A percentile compares a stretch with the other conserved stretches of the same genome.
phyloP scores from a whole-genome alignment of 2,113 vertebrate genomes.

The Calidris pygmaea region DNA sequence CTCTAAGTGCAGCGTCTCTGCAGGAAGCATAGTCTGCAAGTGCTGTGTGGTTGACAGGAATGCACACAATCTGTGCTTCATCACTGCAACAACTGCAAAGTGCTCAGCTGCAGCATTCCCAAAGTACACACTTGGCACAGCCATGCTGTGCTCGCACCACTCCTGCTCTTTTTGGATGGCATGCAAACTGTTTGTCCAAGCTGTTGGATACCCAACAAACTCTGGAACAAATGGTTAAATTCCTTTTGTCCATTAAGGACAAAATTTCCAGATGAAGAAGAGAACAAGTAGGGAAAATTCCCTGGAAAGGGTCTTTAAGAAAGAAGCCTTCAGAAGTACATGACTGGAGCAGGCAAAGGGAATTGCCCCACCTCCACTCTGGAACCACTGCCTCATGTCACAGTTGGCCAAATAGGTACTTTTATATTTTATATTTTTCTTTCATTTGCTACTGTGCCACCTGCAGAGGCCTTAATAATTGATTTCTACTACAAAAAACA shows the following conservation, averaged over 20 bases:
- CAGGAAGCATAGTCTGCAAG: neutral
- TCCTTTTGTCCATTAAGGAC: neutral
- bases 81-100: neutral
- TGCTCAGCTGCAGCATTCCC: neutral
- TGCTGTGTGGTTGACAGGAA: neutral
- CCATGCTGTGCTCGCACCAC: fast-evolving
- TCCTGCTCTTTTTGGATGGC: neutral
- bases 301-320: neutral
- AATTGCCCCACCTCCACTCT: neutral
- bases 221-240: neutral
- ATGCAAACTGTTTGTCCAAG: neutral
- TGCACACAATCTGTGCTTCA: neutral
- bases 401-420: neutral
- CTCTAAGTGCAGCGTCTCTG: neutral
- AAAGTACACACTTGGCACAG: fast-evolving
- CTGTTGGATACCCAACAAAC: neutral
- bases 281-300: neutral
- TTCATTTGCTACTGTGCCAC: neutral
- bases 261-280: neutral
- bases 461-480: neutral
- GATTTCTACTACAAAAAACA: neutral
- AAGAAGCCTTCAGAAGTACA: neutral
- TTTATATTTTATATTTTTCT: neutral
- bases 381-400: neutral
- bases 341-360: neutral